A percentile compares a stretch with the other conserved stretches of the same genome.
Conservation (phyloP, 2,797 vertebrate genomes). For the Podargus strigoides region DNA sequence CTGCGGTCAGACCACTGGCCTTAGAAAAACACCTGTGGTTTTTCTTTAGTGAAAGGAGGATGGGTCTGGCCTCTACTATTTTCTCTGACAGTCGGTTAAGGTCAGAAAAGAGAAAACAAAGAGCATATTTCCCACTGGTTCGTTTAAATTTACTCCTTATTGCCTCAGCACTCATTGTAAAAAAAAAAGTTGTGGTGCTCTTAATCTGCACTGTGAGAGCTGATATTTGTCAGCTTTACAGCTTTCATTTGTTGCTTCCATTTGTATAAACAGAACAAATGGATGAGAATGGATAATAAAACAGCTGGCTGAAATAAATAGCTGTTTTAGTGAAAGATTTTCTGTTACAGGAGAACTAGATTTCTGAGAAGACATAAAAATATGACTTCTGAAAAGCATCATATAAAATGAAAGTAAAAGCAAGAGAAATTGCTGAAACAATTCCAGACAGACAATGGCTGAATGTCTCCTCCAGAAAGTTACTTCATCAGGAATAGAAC, state of each 20-base stretch:
- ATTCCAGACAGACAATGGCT: not conserved
- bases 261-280: slow-evolving; percentile 4
- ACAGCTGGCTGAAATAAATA: not conserved
- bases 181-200: not conserved
- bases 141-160: not conserved
- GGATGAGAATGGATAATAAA: not conserved
- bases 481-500: not conserved
- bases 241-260: not conserved
- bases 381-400: not conserved
- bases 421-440: not conserved
- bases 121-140: not conserved
- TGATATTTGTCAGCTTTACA: not conserved
- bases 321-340: not conserved
- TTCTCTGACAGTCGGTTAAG: not conserved
- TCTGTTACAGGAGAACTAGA: not conserved
- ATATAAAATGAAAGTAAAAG: not conserved
- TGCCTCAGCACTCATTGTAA: not conserved
- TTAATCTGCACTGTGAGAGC: not conserved
- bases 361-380: not conserved
- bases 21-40: not conserved
- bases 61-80: not conserved
- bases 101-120: not conserved
- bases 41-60: not conserved
- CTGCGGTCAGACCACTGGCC: no score
- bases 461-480: not conserved